Percentiles rank a stretch among this genome's conserved stretches.
Evolutionary conservation across 1,140 invertebrate species (phyloP).

Genomic region (Melitaea cinxia): DNA sequence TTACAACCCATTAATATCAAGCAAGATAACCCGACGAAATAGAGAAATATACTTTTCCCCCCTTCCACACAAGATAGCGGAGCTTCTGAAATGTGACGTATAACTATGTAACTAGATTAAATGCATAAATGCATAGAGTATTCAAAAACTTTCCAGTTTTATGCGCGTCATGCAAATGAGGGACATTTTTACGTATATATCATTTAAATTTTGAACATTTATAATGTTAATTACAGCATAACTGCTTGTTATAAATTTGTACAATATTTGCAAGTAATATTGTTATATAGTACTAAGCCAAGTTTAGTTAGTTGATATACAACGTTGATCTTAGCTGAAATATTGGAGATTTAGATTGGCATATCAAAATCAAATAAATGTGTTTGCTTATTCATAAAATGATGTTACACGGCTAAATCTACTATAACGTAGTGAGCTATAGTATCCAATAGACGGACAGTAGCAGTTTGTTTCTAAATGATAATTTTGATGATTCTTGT

Average conservation of each 20-base stretch:
- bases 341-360: too few relatives aligned
- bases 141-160: conserved; percentile 17
- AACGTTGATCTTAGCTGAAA: too few relatives aligned
- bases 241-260: not conserved
- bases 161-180: conserved; percentile 16
- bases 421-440: too few relatives aligned
- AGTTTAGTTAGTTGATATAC: too few relatives aligned
- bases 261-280: not conserved
- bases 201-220: conserved; percentile 1
- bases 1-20: not conserved
- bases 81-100: conserved; percentile 4
- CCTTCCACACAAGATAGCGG: not conserved
- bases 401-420: too few relatives aligned
- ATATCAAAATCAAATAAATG: too few relatives aligned
- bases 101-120: conserved; percentile 16
- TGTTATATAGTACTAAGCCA: too few relatives aligned
- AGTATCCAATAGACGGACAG: too few relatives aligned
- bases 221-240: not conserved
- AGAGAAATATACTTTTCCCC: conserved; percentile 10
- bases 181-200: conserved; percentile 9
- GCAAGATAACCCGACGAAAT: not conserved
- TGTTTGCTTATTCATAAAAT: too few relatives aligned
- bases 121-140: conserved; percentile 27
- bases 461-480: too few relatives aligned
- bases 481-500: too few relatives aligned